These are phyloP conservation scores for Hapalemur alaotrensis DNA, from an alignment of 2,797 vertebrate species.

Conservation along the genomic window DNA sequence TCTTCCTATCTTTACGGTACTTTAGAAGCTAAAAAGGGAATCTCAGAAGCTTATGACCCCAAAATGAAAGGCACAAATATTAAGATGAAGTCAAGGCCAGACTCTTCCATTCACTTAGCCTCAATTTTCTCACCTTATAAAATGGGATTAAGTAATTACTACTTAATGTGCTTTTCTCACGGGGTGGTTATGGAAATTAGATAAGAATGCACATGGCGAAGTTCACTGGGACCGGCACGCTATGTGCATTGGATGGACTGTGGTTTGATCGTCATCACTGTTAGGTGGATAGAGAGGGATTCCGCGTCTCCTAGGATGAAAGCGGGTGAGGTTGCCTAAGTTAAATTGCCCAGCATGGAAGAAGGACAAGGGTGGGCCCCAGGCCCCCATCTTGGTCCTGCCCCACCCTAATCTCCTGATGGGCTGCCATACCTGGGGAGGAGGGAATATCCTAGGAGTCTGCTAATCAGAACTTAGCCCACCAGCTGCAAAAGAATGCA, in stretches of 20 bases:
- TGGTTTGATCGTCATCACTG: too few species aligned
- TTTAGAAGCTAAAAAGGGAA: not conserved
- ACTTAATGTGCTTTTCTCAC: rapidly evolving
- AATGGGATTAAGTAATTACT: not conserved
- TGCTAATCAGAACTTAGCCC: too few species aligned
- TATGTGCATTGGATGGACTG: not conserved
- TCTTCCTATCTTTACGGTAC: not conserved
- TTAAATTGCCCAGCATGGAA: too few species aligned
- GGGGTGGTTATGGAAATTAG: rapidly evolving
- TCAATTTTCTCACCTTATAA: not conserved
- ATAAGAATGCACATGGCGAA: rapidly evolving
- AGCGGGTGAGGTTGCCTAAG: too few species aligned
- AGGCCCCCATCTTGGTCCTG: too few species aligned
- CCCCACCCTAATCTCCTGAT: too few species aligned
- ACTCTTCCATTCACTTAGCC: not conserved
- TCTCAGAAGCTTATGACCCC: not conserved
- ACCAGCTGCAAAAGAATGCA: too few species aligned
- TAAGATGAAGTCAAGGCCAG: not conserved
- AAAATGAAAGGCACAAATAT: not conserved
- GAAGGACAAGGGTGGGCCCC: too few species aligned
- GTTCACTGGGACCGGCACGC: rapidly evolving
- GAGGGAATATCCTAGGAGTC: too few species aligned
- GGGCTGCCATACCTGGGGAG: too few species aligned
- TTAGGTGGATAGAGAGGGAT: too few species aligned
- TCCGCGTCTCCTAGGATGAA: too few species aligned